Base-by-base conservation (phyloP, 2,113 vertebrate species). In the Lipophrys pholis region DNA sequence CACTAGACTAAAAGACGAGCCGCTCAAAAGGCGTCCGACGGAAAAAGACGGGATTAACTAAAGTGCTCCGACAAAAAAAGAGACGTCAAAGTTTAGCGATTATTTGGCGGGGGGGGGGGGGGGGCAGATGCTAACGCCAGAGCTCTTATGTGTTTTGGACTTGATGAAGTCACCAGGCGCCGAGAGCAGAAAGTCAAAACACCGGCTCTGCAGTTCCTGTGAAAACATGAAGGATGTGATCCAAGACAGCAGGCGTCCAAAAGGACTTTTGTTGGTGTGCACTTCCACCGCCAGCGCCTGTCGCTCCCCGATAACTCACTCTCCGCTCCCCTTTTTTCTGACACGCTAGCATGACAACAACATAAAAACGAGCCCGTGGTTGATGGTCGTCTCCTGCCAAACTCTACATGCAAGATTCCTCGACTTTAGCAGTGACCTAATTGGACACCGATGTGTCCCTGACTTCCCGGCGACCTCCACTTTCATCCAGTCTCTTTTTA, bases 401-500 rank as follows among this genome's bases (percentile, higher is more conserved):
- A 81, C 77, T 80, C 80, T 11, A 78, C 80, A 71, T 7, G 11
- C 52, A 38, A 39, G 21, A 35, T 80, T 84, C 80, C 76, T 30
- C 78, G 76, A 51, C 63, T 83, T 79, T 74, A 89, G 86, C 87
- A 30, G 58, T 76, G 35, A 10, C 77, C 82, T 90, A 89, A 90
- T 92, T 89, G 85, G 83, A 89, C 73, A 67, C 91, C 59, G 83
- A 90, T 90, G 91, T 90, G 85, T 70, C 73, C 72, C 69, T 84
- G 69, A 86, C 48, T 75, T 79, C 75, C 73, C 77, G 68, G 74
- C 38, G 69, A 83, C 69, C 73, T 70, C 76, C 68, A 63, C 38
- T 71, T 41, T 55, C 78, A 69, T 60, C 63, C 68, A 21, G 53
- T 30, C 36, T 12, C 38, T 62, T 74, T 81, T 46, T 40, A 57